Conservation (phyloP, 1,140 invertebrate genomes). For the Drosophila sturtevanti region DNA sequence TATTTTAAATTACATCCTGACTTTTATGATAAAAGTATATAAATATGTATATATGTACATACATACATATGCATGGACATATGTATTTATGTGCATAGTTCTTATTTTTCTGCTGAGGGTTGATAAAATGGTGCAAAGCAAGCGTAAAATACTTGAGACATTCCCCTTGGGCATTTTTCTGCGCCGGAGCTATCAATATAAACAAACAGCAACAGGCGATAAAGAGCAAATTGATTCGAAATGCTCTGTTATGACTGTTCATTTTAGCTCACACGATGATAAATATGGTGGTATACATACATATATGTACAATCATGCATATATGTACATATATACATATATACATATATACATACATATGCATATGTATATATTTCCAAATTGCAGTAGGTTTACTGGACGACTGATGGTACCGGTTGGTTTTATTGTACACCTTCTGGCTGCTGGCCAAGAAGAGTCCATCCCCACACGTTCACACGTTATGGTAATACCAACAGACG, state of each 20-base stretch:
- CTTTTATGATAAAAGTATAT: background rate
- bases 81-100: no score
- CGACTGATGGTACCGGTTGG: background rate
- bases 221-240: constrained; percentile 11
- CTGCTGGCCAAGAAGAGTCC: constrained; percentile 31
- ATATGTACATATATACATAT: background rate
- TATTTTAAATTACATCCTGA: background rate
- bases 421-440: constrained; percentile 20
- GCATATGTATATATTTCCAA: background rate
- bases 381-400: background rate
- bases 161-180: constrained; percentile 7
- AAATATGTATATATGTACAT: background rate
- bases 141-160: constrained; percentile 17
- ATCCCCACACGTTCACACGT: constrained; percentile 20
- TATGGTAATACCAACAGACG: constrained; percentile 13
- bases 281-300: background rate
- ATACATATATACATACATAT: no score
- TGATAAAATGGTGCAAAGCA: constrained; percentile 37
- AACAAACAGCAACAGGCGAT: constrained; percentile 37
- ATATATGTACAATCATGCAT: no score
- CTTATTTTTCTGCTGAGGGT: constrained; percentile 5
- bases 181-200: background rate
- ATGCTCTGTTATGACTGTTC: background rate
- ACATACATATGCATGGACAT: no score
- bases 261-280: background rate